A percentile compares a stretch with the other conserved stretches of the same genome.
Conservation (phyloP, 2,797 vertebrate species). For the Podargus strigoides region DNA sequence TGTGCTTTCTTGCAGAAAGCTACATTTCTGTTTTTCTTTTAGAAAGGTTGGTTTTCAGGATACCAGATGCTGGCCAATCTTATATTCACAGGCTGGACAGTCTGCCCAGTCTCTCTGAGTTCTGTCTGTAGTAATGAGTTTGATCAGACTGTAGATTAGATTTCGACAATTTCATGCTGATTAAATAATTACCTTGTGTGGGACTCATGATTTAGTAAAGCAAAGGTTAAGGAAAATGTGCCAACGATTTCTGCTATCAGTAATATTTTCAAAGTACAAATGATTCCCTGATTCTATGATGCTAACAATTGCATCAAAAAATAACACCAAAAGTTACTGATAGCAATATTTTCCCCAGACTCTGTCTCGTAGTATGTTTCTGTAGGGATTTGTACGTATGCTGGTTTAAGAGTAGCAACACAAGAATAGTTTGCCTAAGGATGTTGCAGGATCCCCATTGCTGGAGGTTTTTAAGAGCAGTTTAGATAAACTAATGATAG, state of each 20-base stretch:
- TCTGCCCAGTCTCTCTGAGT: background rate
- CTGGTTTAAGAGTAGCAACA: background rate
- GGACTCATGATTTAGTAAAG: background rate
- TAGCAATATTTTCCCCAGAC: background rate
- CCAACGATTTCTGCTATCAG: background rate
- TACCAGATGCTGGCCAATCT: background rate
- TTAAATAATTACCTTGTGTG: background rate
- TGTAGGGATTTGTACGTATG: background rate
- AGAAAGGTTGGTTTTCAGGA: background rate
- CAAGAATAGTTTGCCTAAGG: background rate
- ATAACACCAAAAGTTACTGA: background rate
- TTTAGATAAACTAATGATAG: background rate
- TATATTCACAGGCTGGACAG: background rate
- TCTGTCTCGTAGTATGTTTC: background rate
- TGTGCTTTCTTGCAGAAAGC: background rate
- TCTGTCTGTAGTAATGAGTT: background rate
- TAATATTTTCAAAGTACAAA: background rate
- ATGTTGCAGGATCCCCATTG: background rate
- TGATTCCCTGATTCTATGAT: too few relatives aligned
- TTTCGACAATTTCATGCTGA: background rate
- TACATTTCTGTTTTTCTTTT: background rate
- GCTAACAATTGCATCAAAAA: background rate
- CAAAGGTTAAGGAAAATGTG: background rate
- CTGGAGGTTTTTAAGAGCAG: background rate
- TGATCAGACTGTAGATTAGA: background rate